Percentiles rank a stretch among this genome's conserved stretches.
Evolutionary conservation across 2,797 vertebrate species (phyloP).

Genomic region (Decapterus maruadsi): DNA sequence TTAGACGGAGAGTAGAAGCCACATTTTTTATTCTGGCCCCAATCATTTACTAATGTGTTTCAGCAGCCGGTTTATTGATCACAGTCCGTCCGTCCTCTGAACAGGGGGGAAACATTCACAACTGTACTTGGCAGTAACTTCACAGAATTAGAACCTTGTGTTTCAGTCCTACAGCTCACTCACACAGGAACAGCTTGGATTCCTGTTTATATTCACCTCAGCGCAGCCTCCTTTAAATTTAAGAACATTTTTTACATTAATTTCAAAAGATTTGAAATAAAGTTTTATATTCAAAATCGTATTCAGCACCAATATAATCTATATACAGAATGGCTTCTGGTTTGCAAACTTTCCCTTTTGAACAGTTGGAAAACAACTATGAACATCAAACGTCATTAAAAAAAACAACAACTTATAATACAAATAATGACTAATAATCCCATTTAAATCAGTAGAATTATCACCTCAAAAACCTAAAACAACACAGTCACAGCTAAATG

Average conservation of each 20-base stretch:
- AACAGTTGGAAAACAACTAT: slow-evolving; percentile 10
- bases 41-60: slow-evolving; percentile 52
- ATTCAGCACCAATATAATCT: slow-evolving; percentile 59
- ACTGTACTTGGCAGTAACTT: not conserved
- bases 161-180: not conserved
- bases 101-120: slow-evolving; percentile 9
- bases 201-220: not conserved
- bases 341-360: slow-evolving; percentile 5
- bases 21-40: slow-evolving; percentile 47
- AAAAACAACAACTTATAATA: not conserved
- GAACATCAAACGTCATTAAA: not conserved
- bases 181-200: not conserved
- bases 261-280: slow-evolving; percentile 27
- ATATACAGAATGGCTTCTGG: slow-evolving; percentile 47
- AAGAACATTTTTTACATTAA: slow-evolving; percentile 23
- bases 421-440: not conserved
- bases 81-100: slow-evolving; percentile 1
- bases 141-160: not conserved
- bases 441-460: not conserved
- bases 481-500: not conserved
- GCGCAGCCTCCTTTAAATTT: not conserved
- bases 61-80: slow-evolving; percentile 54
- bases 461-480: not conserved
- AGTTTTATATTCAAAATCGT: slow-evolving; percentile 3
- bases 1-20: slow-evolving; percentile 49